These are phyloP conservation scores for Campopleginae sp. DNA, from an alignment of 2,888 invertebrate genomes.

Conservation along the genomic window DNA sequence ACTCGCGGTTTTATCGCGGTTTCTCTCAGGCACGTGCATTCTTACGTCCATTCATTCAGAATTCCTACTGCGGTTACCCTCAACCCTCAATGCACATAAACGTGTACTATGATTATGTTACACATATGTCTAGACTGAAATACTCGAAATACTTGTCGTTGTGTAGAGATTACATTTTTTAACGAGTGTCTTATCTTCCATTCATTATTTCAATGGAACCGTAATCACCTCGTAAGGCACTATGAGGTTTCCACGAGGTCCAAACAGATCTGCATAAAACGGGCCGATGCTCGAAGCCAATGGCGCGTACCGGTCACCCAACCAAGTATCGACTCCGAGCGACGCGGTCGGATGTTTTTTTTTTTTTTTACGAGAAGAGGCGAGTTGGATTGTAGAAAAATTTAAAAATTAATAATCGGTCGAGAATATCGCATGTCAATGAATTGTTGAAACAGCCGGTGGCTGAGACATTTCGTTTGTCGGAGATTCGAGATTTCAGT, in stretches of 20 bases:
- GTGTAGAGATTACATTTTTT: not conserved
- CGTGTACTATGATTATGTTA: conserved; percentile 8
- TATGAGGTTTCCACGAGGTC: too few relatives aligned
- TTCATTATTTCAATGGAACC: too few relatives aligned
- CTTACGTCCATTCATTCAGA: conserved; percentile 55
- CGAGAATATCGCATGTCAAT: not conserved
- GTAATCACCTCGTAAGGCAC: too few relatives aligned
- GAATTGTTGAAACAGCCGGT: not conserved
- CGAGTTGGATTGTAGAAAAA: too few relatives aligned
- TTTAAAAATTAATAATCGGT: not conserved
- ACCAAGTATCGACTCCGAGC: too few relatives aligned
- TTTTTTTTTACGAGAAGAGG: not conserved
- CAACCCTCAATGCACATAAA: conserved; percentile 29
- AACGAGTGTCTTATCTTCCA: not conserved
- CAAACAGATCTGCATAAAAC: too few relatives aligned
- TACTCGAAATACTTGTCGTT: not conserved
- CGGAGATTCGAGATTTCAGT: not conserved
- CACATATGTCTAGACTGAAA: not conserved
- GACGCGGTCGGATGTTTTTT: not conserved
- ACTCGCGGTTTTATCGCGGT: conserved; percentile 56
- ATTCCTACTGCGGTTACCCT: conserved; percentile 57
- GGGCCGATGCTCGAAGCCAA: too few relatives aligned
- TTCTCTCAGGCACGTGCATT: conserved; percentile 51
- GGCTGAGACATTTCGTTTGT: not conserved
- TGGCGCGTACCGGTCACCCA: too few relatives aligned